Evolutionary conservation across 2,888 invertebrate species (phyloP).

Genomic region (Pimpla rufipes): DNA sequence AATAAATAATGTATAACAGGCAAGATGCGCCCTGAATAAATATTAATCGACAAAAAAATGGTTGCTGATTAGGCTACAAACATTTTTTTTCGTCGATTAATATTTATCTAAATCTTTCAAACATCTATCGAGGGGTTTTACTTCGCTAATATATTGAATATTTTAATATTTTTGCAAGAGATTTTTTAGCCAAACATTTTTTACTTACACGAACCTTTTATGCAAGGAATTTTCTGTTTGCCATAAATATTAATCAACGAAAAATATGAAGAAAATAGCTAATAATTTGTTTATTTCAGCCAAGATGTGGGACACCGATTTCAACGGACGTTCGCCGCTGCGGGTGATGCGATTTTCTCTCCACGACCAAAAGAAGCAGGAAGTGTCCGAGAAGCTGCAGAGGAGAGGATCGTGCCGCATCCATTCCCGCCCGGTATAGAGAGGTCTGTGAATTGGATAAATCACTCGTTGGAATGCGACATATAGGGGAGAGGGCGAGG

Average conservation of each 20-base stretch:
- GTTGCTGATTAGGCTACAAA: no score
- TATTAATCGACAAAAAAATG: no score
- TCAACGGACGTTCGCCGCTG: not conserved
- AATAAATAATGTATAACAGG: no score
- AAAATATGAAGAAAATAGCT: not conserved
- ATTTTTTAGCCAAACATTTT: no score
- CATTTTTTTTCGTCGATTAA: no score
- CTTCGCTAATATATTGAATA: no score
- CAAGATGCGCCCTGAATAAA: no score
- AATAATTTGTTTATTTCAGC: not conserved
- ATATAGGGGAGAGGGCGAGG: constrained; percentile 26
- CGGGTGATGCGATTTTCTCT: not conserved
- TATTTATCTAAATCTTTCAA: no score
- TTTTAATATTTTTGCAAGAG: no score
- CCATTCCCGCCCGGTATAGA: constrained; percentile 11
- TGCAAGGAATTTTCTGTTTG: no score
- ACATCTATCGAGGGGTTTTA: no score
- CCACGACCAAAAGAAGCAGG: not conserved
- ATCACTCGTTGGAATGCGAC: constrained; percentile 49
- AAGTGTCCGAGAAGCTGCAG: not conserved
- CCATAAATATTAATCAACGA: constrained; percentile 9
- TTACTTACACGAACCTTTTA: no score
- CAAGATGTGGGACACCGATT: constrained; percentile 1
- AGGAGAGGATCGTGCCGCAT: not conserved
- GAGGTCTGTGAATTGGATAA: constrained; percentile 53